A percentile compares a stretch with the other conserved stretches of the same genome.
Conservation (phyloP, 1,140 invertebrate species). For the Drosophila nikananu region DNA sequence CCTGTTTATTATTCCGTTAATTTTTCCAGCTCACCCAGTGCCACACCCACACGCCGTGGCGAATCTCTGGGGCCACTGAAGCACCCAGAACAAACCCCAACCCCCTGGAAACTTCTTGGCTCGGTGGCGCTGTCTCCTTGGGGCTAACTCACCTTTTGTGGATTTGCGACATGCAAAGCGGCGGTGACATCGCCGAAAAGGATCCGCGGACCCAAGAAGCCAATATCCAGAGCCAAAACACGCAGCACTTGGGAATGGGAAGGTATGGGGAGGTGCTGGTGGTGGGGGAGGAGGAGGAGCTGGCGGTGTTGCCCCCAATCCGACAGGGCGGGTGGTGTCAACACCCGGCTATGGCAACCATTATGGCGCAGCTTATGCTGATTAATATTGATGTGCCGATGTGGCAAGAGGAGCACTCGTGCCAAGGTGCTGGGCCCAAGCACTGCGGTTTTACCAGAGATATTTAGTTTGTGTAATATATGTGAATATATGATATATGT, state of each 20-base stretch:
- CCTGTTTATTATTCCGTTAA: slow-evolving; percentile 83
- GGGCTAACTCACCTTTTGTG: slow-evolving; percentile 59
- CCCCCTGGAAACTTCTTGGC: slow-evolving; percentile 17
- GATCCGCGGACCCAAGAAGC: slow-evolving; percentile 19
- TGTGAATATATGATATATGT: not conserved
- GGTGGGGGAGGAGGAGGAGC: not conserved
- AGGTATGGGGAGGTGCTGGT: not conserved
- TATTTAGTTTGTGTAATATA: too few relatives aligned
- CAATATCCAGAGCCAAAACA: slow-evolving; percentile 16
- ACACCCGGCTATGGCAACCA: slow-evolving; percentile 60
- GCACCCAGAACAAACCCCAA: not conserved
- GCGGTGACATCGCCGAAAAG: slow-evolving; percentile 80
- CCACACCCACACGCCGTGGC: not conserved
- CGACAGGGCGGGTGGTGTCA: slow-evolving; percentile 43
- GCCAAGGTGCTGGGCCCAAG: slow-evolving; percentile 5
- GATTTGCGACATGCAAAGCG: slow-evolving; percentile 72
- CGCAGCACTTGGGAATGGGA: slow-evolving; percentile 12
- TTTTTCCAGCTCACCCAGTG: slow-evolving; percentile 51
- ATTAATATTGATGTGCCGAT: slow-evolving; percentile 56
- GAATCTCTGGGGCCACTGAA: not conserved
- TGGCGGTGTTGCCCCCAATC: slow-evolving; percentile 6
- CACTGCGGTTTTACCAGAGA: not conserved
- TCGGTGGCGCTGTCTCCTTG: slow-evolving; percentile 30
- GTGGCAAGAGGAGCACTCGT: slow-evolving; percentile 28
- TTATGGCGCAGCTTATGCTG: slow-evolving; percentile 50